Base-by-base conservation (phyloP, 2,113 vertebrate genomes). In the Poeciliopsis retropinna region DNA sequence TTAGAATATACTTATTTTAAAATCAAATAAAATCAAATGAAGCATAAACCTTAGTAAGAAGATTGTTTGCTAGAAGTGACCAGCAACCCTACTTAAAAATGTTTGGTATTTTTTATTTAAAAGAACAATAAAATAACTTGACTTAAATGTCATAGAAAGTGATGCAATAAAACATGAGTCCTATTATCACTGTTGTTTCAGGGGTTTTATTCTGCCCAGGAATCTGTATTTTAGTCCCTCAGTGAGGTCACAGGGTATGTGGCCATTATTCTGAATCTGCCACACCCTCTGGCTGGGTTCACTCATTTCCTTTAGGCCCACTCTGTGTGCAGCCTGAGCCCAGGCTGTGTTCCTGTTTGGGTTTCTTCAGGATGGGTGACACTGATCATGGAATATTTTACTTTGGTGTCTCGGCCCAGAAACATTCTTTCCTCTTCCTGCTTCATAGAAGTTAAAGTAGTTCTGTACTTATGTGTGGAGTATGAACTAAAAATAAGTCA, bases 271-370 rank as follows among this genome's bases (percentile, higher is more conserved):
- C 28, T 73, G 73, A 85, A 63, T 34, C 68, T 77, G 25, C 86
- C 74, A 2, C 87, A 15, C 80, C 87, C 86, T 4, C 8, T 75
- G 81, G 78, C 85, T 32, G 67, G 15, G 72, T 72, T 62, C 66
- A 76, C 25, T 87, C 85, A 90, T 88, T 91, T 92, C 91, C 91
- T 86, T 8, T 25, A 66, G 74, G 79, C 74, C 54, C 9, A 0
- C 57, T 75, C 76, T 29, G 39, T 64, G 44, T 41, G 62, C 30
- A 19, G 29, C 67, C 27, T 72, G 60, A 5, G 61, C 34, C 39
- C 32, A n/a, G 73, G 37, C 80, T 87, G 68, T 51, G 70, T 88
- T 91, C 85, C 90, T 91, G 90, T 90, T 91, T 89, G 85, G 75
- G 84, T 86, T 88, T 70, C 73, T 76, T 65, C 39, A 81, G 77